Percentiles rank a stretch among this genome's conserved stretches.
Evolutionary conservation across 2,797 vertebrate species (phyloP).

Genomic region (Hypotaenidia philippensis): DNA sequence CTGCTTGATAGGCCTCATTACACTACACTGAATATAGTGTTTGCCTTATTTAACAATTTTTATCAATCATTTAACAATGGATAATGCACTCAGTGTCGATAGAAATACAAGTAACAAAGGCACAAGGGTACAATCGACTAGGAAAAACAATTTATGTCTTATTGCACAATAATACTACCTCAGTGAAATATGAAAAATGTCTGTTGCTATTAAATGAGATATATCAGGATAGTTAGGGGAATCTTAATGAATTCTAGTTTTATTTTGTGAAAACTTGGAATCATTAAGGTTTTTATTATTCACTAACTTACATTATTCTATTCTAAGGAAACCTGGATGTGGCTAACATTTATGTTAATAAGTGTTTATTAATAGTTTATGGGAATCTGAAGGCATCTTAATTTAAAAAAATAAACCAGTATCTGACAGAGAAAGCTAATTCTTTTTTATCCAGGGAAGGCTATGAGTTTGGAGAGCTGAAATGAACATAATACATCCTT

Average conservation of each 20-base stretch:
- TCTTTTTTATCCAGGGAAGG: background rate
- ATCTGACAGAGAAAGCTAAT: background rate
- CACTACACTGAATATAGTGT: constrained; percentile 74
- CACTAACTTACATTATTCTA: background rate
- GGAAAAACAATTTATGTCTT: constrained; percentile 49
- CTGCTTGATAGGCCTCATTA: constrained; percentile 78
- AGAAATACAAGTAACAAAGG: constrained; percentile 54
- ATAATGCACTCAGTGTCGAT: constrained; percentile 37
- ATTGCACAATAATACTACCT: background rate
- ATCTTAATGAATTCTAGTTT: background rate
- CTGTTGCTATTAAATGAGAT: background rate
- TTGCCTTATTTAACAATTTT: constrained; percentile 85
- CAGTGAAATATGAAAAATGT: background rate
- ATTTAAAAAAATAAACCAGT: background rate
- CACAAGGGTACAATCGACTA: constrained; percentile 37
- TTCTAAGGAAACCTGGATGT: background rate
- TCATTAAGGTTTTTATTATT: background rate
- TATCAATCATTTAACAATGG: constrained; percentile 81
- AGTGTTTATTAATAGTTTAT: background rate
- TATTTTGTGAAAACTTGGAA: background rate
- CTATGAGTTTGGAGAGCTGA: background rate
- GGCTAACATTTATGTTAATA: background rate
- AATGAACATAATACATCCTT: background rate
- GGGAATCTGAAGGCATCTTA: background rate
- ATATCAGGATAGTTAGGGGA: background rate